phyloP scores from a whole-genome alignment of 2,113 vertebrate genomes.

The Paracanthobrama guichenoti region DNA sequence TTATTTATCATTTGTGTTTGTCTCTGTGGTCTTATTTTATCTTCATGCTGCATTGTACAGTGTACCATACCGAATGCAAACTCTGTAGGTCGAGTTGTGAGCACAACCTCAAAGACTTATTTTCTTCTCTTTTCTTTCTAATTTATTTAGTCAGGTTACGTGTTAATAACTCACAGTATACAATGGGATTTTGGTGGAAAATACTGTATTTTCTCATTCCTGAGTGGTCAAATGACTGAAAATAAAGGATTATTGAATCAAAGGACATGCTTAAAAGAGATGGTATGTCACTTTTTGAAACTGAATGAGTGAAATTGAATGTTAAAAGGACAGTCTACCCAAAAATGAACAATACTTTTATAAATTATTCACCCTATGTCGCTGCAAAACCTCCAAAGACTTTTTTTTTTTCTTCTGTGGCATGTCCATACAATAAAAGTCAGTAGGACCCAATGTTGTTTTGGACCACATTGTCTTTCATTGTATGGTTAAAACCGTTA shows the following conservation, averaged over 20 bases:
- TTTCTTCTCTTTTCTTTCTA: constrained; percentile 22
- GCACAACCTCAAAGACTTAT: constrained; percentile 10
- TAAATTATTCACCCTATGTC: not conserved
- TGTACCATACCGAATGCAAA: constrained; percentile 40
- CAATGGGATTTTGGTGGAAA: constrained; percentile 1
- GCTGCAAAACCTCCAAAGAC: not conserved
- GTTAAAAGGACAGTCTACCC: not conserved
- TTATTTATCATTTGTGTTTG: constrained; percentile 40
- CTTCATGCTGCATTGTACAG: constrained; percentile 38
- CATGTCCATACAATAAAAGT: not conserved
- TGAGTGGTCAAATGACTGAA: constrained; percentile 18
- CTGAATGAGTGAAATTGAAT: too few species aligned
- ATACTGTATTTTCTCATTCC: constrained; percentile 35
- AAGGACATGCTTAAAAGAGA: not conserved
- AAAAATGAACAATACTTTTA: not conserved
- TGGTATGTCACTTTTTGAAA: not conserved
- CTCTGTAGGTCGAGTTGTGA: constrained; percentile 13
- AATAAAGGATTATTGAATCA: constrained; percentile 37
- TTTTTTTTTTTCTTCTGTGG: not conserved
- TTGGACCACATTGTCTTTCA: not conserved
- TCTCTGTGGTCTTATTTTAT: constrained; percentile 12
- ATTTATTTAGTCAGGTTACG: constrained; percentile 26
- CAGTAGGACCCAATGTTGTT: not conserved
- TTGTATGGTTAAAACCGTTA: not conserved
- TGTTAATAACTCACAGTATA: not conserved